These are phyloP conservation scores for Nasonia giraulti DNA, from an alignment of 1,140 invertebrate genomes.

Conservation along the genomic window DNA sequence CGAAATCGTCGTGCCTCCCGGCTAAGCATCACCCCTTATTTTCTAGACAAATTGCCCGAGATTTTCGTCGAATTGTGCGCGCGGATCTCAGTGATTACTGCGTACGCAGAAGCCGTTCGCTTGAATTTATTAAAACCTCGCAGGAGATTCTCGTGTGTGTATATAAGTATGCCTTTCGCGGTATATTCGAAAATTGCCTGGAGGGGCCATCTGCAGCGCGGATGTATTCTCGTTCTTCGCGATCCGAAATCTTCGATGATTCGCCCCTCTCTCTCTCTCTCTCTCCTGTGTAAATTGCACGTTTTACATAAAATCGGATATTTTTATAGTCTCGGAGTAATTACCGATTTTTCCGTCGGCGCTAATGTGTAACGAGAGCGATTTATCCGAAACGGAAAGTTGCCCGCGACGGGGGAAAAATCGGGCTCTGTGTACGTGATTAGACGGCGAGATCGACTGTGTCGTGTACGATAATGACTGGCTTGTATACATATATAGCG, in stretches of 20 bases:
- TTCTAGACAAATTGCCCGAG: slow-evolving; percentile 42
- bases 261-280: too few relatives aligned
- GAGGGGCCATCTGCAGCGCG: too few relatives aligned
- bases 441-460: not conserved
- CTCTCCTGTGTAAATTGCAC: slow-evolving; percentile 8
- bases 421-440: not conserved
- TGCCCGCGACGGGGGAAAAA: not conserved
- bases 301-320: slow-evolving; percentile 3
- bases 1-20: slow-evolving; percentile 23
- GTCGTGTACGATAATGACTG: not conserved
- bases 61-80: slow-evolving; percentile 53
- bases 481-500: not conserved
- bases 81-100: slow-evolving; percentile 70
- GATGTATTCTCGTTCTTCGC: too few relatives aligned
- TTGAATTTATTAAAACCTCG: slow-evolving; percentile 43
- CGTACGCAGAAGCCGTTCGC: slow-evolving; percentile 63
- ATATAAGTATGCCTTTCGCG: slow-evolving; percentile 11
- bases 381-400: not conserved
- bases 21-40: slow-evolving; percentile 7
- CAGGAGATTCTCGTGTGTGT: too few relatives aligned
- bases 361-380: not conserved
- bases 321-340: not conserved
- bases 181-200: slow-evolving; percentile 28
- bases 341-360: not conserved
- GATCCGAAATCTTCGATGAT: too few relatives aligned